Base-by-base conservation (phyloP, 2,113 vertebrate species). In the Heptranchias perlo region DNA sequence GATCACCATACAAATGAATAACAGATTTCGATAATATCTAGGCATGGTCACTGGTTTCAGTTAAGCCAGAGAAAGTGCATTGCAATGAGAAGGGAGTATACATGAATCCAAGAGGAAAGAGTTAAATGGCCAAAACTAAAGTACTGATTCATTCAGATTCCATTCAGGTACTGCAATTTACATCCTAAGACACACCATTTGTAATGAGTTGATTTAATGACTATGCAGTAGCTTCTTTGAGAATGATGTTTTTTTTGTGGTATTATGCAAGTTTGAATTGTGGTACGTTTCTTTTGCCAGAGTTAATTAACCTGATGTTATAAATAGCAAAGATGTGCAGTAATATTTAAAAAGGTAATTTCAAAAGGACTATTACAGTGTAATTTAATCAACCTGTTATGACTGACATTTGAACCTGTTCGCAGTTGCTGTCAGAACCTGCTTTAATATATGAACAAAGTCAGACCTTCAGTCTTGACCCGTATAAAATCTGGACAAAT, bases 281-380 rank as follows among this genome's bases (percentile, higher is more conserved):
- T 93, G 18, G 35, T 39, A n/a, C 35, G 35, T 61, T 93, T 64
- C 31, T 93, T 61, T 47, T 18, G 54, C 58, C 58, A 93, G 89
- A 93, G 89, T 62, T 93, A 62, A 93, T 64, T 62, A 93, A 92
- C 54, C 89, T 92, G 39, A 44, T 82, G n/a, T 82, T 82, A 82
- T 35, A 82, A 82, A 82, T 23, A 58, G 58, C 58, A n/a, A 62
- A 93, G 89, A 93, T 92, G 89, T n/a, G 28, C 49, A 91, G 52
- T 54, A 52, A 91, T 92, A 92, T 61, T 92, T 92, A 58, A n/a
- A n/a, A 61, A 92, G 87, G 28, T 61, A 61, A 92, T 92, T 58
- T 61, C 54, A 92, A 54, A 92, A 92, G 31, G 54, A 92, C 52
- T 31, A 94, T 67, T 65, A 25, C 64, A 5, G 18, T 44, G n/a